Conservation (phyloP, 1,140 invertebrate genomes). For the Spodoptera frugiperda region DNA sequence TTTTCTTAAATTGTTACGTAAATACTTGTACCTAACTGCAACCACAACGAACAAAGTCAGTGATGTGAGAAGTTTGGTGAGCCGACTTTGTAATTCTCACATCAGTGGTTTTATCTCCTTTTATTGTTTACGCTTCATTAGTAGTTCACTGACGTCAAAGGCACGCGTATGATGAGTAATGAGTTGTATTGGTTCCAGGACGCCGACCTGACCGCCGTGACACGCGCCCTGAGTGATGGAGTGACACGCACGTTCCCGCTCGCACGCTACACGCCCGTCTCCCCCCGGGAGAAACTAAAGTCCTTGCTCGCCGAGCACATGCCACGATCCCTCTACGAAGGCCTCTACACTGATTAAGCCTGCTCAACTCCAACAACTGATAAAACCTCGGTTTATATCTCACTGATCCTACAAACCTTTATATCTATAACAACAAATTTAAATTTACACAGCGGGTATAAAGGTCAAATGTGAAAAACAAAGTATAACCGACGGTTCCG, state of each 20-base stretch:
- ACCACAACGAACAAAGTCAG: slow-evolving; percentile 4
- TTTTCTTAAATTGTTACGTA: too few relatives aligned
- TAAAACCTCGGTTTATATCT: slow-evolving; percentile 39
- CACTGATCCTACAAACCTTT: slow-evolving; percentile 19
- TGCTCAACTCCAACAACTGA: slow-evolving; percentile 41
- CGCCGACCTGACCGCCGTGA: slow-evolving; percentile 90
- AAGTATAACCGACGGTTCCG: slow-evolving; percentile 23
- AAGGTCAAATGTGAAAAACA: slow-evolving; percentile 35
- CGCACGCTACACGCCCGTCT: slow-evolving; percentile 92
- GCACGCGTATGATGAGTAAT: slow-evolving; percentile 17
- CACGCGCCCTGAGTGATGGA: slow-evolving; percentile 90
- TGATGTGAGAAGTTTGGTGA: slow-evolving; percentile 9
- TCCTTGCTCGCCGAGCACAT: slow-evolving; percentile 92
- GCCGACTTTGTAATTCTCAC: slow-evolving; percentile 18
- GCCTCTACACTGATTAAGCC: slow-evolving; percentile 87
- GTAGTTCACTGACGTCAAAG: neutral
- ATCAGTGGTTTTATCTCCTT: slow-evolving; percentile 31
- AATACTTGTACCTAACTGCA: neutral
- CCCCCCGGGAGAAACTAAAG: slow-evolving; percentile 91
- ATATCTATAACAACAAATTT: slow-evolving; percentile 12
- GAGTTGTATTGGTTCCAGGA: slow-evolving; percentile 78
- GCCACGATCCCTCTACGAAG: slow-evolving; percentile 91
- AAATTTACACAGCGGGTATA: slow-evolving; percentile 18
- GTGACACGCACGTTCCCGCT: slow-evolving; percentile 93
- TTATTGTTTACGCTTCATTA: slow-evolving; percentile 28